Conservation (phyloP, 2,797 vertebrate species). For the Eulemur coronatus region DNA sequence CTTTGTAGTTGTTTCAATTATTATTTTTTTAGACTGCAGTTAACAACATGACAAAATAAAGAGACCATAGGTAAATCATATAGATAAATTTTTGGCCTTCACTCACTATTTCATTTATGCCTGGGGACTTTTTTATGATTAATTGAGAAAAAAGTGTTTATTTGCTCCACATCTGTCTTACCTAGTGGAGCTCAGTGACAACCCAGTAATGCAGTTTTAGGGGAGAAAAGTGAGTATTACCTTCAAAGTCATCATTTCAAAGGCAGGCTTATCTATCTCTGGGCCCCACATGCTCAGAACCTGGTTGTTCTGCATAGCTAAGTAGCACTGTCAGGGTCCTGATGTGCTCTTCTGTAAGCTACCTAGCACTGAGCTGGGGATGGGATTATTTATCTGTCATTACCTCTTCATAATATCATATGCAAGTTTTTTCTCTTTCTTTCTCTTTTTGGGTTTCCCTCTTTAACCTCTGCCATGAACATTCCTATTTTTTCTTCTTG, state of each 20-base stretch:
- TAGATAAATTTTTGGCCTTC: slow-evolving; percentile 41
- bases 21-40: background rate
- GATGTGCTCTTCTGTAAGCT: background rate
- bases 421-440: background rate
- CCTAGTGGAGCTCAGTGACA: slow-evolving; percentile 39
- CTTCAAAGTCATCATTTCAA: slow-evolving; percentile 54
- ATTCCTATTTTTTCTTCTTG: slow-evolving; percentile 13
- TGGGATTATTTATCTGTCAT: background rate
- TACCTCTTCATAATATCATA: background rate
- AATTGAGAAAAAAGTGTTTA: slow-evolving; percentile 41
- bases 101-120: slow-evolving; percentile 54
- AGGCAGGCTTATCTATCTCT: background rate
- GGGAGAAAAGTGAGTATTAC: slow-evolving; percentile 44
- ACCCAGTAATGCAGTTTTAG: slow-evolving; percentile 44
- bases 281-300: background rate
- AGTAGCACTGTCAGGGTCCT: background rate
- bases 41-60: slow-evolving; percentile 27
- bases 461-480: background rate
- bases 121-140: slow-evolving; percentile 10
- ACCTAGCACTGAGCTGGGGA: background rate
- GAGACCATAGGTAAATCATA: slow-evolving; percentile 31
- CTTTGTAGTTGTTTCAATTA: background rate
- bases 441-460: background rate
- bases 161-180: slow-evolving; percentile 29
- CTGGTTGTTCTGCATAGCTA: background rate